These are phyloP conservation scores for Oceanites oceanicus DNA, from an alignment of 2,113 vertebrate genomes.

Conservation along the genomic window DNA sequence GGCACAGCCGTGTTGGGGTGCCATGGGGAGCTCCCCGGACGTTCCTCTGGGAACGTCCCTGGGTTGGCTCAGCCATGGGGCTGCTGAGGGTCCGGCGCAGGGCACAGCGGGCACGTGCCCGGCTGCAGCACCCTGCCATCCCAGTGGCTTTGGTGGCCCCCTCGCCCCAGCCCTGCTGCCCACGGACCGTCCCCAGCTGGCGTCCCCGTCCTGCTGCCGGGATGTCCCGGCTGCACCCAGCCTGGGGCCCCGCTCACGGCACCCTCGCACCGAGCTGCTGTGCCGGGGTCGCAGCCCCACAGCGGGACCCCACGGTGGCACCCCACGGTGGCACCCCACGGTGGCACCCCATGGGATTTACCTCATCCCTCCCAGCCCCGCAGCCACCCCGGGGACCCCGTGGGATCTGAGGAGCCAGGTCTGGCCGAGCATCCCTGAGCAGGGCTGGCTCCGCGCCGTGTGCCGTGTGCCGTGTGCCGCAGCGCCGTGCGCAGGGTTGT, in stretches of 20 bases:
- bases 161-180: too few relatives aligned
- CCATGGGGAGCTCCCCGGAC: background rate
- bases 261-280: background rate
- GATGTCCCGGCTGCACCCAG: background rate
- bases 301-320: background rate
- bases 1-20: background rate
- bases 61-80: background rate
- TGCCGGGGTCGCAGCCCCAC: background rate
- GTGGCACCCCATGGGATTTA: accelerated
- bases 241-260: background rate
- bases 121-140: background rate
- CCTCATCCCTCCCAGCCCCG: background rate
- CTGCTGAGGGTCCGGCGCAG: accelerated
- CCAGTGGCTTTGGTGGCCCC: background rate
- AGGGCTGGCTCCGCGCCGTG: background rate
- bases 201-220: background rate
- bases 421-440: background rate
- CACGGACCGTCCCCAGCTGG: accelerated
- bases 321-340: too few relatives aligned
- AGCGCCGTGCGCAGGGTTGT: background rate
- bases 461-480: background rate
- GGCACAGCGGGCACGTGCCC: too few relatives aligned
- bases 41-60: background rate
- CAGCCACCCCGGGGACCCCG: background rate
- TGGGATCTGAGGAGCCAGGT: background rate